Conservation (phyloP, 2,797 vertebrate species). For the Chaunax sp. region DNA sequence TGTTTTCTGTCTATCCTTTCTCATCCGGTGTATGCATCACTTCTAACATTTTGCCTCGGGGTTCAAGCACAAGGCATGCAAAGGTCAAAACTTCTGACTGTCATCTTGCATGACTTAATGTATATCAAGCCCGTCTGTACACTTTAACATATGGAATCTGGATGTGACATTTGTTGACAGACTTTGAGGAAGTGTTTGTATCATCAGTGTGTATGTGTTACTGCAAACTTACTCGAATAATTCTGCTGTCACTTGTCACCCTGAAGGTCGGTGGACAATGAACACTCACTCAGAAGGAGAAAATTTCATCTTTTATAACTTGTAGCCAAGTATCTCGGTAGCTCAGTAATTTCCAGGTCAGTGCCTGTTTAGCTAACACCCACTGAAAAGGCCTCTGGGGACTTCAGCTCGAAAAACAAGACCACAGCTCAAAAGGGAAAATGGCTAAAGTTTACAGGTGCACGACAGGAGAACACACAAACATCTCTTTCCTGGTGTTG, state of each 20-base stretch:
- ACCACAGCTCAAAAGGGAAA: slow-evolving; percentile 37
- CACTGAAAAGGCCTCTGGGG: slow-evolving; percentile 54
- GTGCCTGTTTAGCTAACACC: slow-evolving; percentile 60
- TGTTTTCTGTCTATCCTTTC: slow-evolving; percentile 39
- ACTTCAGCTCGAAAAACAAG: slow-evolving; percentile 28
- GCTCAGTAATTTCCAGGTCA: slow-evolving; percentile 69
- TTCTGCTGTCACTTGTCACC: slow-evolving; percentile 47
- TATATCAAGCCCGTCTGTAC: slow-evolving; percentile 63
- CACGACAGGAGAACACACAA: slow-evolving; percentile 26
- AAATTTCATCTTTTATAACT: slow-evolving; percentile 62
- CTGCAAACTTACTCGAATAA: slow-evolving; percentile 48
- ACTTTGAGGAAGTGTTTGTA: slow-evolving; percentile 24
- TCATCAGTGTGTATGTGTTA: slow-evolving; percentile 23
- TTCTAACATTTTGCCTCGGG: slow-evolving; percentile 47
- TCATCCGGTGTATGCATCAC: slow-evolving; percentile 36
- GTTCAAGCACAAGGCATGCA: slow-evolving; percentile 61
- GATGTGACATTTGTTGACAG: slow-evolving; percentile 47
- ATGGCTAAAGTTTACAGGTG: slow-evolving; percentile 59
- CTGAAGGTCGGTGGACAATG: slow-evolving; percentile 42
- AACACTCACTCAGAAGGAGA: slow-evolving; percentile 32
- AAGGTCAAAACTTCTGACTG: slow-evolving; percentile 76
- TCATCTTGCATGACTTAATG: slow-evolving; percentile 77
- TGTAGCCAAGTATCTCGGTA: slow-evolving; percentile 45
- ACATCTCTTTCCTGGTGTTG: slow-evolving; percentile 19
- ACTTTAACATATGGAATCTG: slow-evolving; percentile 51